phyloP scores from a whole-genome alignment of 1,140 invertebrate species.

The Dendrolimus punctatus region DNA sequence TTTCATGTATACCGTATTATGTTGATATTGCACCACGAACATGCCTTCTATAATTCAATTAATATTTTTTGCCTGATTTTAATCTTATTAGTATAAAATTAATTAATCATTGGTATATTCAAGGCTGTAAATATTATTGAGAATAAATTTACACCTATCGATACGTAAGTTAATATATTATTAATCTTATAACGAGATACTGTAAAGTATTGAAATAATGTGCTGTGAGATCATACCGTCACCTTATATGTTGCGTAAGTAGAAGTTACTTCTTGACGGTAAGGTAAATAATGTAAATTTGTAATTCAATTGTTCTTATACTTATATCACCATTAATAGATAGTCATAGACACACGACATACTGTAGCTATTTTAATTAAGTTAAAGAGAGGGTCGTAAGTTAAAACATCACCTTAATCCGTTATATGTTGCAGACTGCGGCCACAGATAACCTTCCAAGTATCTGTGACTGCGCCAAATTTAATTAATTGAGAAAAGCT shows the following conservation, averaged over 20 bases:
- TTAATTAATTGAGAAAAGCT: too few relatives aligned
- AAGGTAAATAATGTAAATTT: conserved; percentile 7
- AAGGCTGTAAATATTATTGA: conserved; percentile 21
- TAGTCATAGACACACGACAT: too few relatives aligned
- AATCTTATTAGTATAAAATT: conserved; percentile 10
- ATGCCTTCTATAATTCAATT: conserved; percentile 46
- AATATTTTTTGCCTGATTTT: conserved; percentile 26
- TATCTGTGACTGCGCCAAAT: too few relatives aligned
- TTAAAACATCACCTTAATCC: too few relatives aligned
- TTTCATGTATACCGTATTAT: conserved; percentile 17
- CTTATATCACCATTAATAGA: too few relatives aligned
- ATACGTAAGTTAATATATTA: conserved; percentile 17
- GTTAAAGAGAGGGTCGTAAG: too few relatives aligned
- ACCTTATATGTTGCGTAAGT: conserved; percentile 22
- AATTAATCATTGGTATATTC: conserved; percentile 8
- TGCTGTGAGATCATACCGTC: conserved; percentile 28
- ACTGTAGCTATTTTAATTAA: too few relatives aligned
- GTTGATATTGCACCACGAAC: conserved; percentile 44
- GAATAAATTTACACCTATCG: conserved; percentile 19
- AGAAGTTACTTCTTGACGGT: conserved; percentile 10
- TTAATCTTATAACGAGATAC: conserved; percentile 3
- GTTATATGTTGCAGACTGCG: too few relatives aligned
- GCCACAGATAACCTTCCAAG: too few relatives aligned
- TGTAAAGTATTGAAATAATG: conserved; percentile 21
- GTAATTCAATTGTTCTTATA: background rate